Evolutionary conservation across 2,797 vertebrate genomes (phyloP).

Genomic region (Cichlasoma orientale): DNA sequence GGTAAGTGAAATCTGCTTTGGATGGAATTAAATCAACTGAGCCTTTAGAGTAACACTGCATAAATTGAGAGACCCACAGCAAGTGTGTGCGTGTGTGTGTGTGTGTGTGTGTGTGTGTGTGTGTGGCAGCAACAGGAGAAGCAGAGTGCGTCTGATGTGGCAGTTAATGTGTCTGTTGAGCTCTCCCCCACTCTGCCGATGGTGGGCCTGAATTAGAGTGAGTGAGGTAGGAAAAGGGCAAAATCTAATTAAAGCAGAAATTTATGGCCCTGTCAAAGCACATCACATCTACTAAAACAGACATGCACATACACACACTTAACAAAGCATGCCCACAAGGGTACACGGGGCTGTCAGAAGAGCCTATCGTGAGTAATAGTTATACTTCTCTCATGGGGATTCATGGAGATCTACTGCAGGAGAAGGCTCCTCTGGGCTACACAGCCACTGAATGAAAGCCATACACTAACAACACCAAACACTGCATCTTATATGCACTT

Average conservation of each 20-base stretch:
- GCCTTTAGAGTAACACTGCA: conserved; percentile 13
- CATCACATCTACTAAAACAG: conserved; percentile 23
- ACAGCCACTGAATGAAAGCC: background rate
- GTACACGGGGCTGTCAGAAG: conserved; percentile 37
- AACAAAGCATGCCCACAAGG: conserved; percentile 34
- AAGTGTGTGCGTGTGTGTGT: too few species aligned
- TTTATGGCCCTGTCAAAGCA: conserved; percentile 63
- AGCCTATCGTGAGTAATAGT: conserved; percentile 24
- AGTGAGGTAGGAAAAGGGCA: conserved; percentile 37
- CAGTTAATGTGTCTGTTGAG: background rate
- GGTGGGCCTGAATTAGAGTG: conserved; percentile 20
- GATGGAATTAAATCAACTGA: conserved; percentile 52
- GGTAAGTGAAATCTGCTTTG: conserved; percentile 41
- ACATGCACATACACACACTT: conserved; percentile 19
- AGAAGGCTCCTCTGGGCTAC: conserved; percentile 6
- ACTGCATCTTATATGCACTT: background rate
- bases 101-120: too few species aligned
- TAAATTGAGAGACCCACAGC: conserved; percentile 30
- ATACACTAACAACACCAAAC: background rate
- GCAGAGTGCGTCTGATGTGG: background rate
- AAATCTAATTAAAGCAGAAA: conserved; percentile 69
- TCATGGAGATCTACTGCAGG: conserved; percentile 26
- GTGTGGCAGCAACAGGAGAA: background rate
- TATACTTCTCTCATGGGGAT: conserved; percentile 20
- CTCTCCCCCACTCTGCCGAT: conserved; percentile 35